Percentiles rank a stretch among this genome's conserved stretches.
Evolutionary conservation across 2,888 invertebrate genomes (phyloP).

Genomic region (Cynaeus angustus): DNA sequence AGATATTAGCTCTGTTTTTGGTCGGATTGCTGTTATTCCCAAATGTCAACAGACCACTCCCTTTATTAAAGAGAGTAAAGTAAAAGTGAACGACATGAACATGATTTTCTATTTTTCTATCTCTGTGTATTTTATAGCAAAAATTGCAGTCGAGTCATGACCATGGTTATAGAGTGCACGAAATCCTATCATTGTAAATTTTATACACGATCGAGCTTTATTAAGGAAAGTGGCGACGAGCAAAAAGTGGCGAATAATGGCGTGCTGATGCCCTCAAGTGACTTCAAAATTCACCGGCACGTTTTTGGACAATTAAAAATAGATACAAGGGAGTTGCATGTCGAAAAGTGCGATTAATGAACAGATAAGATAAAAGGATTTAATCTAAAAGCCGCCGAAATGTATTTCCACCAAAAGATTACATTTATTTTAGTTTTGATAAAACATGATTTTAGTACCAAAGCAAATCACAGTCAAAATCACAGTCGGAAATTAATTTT

Average conservation of each 20-base stretch:
- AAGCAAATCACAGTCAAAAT: too few relatives aligned
- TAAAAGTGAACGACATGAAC: neutral
- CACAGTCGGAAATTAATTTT: too few relatives aligned
- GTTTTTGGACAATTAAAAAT: conserved; percentile 9
- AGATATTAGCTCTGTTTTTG: too few relatives aligned
- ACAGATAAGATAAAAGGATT: too few relatives aligned
- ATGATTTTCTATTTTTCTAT: too few relatives aligned
- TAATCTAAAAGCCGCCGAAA: too few relatives aligned
- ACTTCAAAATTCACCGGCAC: conserved; percentile 3
- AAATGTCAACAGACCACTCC: neutral
- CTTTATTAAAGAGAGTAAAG: neutral
- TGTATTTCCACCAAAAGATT: too few relatives aligned
- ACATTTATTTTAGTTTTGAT: too few relatives aligned
- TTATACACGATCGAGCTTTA: neutral
- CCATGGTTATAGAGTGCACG: neutral
- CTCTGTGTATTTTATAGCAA: conserved; percentile 3
- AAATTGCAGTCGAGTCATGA: neutral
- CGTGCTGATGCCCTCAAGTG: conserved; percentile 7
- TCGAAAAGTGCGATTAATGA: too few relatives aligned
- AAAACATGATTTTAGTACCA: too few relatives aligned
- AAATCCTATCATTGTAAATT: conserved; percentile 7
- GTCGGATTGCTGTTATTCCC: too few relatives aligned
- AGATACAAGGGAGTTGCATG: neutral
- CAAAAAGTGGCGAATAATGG: conserved; percentile 2
- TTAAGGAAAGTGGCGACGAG: neutral